Base-by-base conservation (phyloP, 64 coral and sea anemone genomes). In the Pocillopora damicornis region DNA sequence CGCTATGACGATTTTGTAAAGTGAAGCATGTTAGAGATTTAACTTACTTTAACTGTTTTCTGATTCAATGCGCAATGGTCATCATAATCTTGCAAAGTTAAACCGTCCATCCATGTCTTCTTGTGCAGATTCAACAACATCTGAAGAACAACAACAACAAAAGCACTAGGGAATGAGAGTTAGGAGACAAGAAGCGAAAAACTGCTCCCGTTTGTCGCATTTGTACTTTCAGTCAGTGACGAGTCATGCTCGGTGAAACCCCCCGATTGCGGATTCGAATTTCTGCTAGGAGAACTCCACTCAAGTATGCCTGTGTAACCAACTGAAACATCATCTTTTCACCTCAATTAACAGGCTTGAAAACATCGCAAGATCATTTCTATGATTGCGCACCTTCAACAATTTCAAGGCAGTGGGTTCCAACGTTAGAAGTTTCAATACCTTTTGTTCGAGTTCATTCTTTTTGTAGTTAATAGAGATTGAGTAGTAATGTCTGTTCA, bases 41-140 rank as follows among this genome's bases (percentile, higher is more conserved):
- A 51, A 51, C 5, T 56, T 83, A 94, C 95, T 81, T 94, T 98
- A 2, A 98, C 89, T 23, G 87, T 98, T 58, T 90, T 95, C 59
- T 94, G 93, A 69, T 98, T 98, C 8, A 79, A 62, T 15, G 93
- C 65, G 74, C 96, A 98, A 35, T 98, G 96, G 16, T 94, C 88
- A 14, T 91, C 87, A 51, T 92, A 98, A 79, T 98, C 93, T 35
- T 98, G 96, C 67, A 98, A 88, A 73, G 93, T 89, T 42, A 98
- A 76, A 38, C 96, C 96, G 76, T 98, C 96, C 96, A 98, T 98
- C 96, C 96, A 98, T 5, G 96, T 95, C 59, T 98, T 98, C 64
- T 98, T 98, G 73, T 98, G 96, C 76, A 98, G 85, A 83, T 98
- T 98, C 59, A 98, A 77, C 81, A 98, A 90, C 96, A 98, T 98